Evolutionary conservation across 2,888 invertebrate genomes (phyloP).

Genomic region (Pyralis farinalis): DNA sequence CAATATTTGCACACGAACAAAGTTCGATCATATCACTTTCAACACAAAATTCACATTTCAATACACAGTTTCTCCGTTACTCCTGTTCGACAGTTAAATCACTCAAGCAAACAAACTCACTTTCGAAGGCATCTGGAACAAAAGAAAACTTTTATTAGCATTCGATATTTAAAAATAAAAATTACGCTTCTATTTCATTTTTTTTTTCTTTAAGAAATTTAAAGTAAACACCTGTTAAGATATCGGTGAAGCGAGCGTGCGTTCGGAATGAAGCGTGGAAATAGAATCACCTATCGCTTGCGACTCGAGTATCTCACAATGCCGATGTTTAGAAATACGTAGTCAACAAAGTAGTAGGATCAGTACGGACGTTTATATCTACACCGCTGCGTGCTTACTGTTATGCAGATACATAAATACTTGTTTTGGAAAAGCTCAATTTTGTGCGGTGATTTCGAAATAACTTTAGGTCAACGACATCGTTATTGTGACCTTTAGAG

Average conservation of each 20-base stretch:
- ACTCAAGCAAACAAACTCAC: conserved; percentile 59
- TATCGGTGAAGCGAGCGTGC: conserved; percentile 51
- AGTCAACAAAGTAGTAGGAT: conserved; percentile 46
- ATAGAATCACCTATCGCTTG: conserved; percentile 55
- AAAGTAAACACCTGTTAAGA: conserved; percentile 37
- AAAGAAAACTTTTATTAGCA: conserved; percentile 45
- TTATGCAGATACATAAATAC: conserved; percentile 39
- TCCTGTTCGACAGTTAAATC: conserved; percentile 43
- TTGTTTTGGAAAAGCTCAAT: conserved; percentile 40
- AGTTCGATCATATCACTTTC: conserved; percentile 60
- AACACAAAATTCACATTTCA: conserved; percentile 75
- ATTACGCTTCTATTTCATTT: conserved; percentile 1
- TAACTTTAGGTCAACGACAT: conserved; percentile 34
- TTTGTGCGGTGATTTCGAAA: conserved; percentile 34
- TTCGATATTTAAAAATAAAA: conserved; percentile 21
- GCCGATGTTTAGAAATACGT: conserved; percentile 62
- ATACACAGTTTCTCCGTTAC: conserved; percentile 40
- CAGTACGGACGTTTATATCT: conserved; percentile 55
- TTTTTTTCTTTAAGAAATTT: not conserved
- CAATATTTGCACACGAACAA: conserved; percentile 45
- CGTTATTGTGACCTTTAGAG: conserved; percentile 12
- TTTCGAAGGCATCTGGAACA: conserved; percentile 74
- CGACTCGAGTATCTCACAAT: conserved; percentile 47
- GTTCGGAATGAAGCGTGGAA: conserved; percentile 53
- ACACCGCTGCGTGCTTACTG: conserved; percentile 39